Base-by-base conservation (phyloP, 2,797 vertebrate genomes). In the Bovichtus diacanthus region DNA sequence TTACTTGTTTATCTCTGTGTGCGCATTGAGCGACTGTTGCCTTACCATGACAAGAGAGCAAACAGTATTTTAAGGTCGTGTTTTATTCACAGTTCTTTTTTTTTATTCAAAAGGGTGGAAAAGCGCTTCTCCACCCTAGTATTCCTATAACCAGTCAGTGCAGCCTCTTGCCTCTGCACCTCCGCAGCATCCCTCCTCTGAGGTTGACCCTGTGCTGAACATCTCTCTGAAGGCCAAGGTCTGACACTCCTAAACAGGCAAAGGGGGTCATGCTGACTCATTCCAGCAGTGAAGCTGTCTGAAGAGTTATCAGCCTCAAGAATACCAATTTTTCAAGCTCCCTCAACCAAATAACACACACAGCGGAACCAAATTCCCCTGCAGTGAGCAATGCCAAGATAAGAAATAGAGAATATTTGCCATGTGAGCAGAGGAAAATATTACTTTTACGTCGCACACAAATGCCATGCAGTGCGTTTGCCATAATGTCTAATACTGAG, bases 281-380 rank as follows among this genome's bases (percentile, higher is more conserved):
- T 90, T 84, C 87, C 77, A 84, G 77, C 88, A 85, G 86, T 55
- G 83, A 82, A 82, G 63, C 84, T 79, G 83, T 90, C 80, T 89
- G 82, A 92, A 85, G 85, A 82, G 73, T 66, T 72, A 84, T 84
- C 81, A 68, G 74, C 79, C 80, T 68, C 55, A 53, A 51, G 89
- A 93, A 94, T 93, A 91, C 73, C 71, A 92, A 92, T 92, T 88
- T 82, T 81, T 88, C 81, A 80, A 83, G 74, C 86, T 83, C 84
- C 63, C 66, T 87, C 76, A 62, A 66, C 79, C 83, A 87, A 82
- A 77, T 72, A 84, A 76, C 80, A 79, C 71, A 74, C 72, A 78
- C 64, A 61, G 60, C 77, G 65, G 79, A 68, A 78, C 76, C 68
- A 74, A 73, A 86, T 65, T 76, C 49, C 34, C 65, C 76, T 39